Percentiles rank a stretch among this genome's conserved stretches.
phyloP scores from a whole-genome alignment of 2,113 vertebrate species.

The Machaerirhynchus nigripectus region DNA sequence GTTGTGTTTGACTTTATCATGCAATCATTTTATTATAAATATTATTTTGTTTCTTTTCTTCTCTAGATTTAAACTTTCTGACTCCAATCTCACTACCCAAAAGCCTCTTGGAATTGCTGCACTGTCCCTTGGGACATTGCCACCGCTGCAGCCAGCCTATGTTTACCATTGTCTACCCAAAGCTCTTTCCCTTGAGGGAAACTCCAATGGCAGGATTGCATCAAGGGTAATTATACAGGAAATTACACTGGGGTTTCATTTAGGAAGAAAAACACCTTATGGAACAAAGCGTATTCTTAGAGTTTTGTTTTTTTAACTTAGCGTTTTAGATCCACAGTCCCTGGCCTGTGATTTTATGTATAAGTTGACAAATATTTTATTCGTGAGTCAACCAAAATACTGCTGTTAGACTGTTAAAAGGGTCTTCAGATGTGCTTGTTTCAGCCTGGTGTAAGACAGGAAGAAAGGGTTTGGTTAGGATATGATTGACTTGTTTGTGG shows the following conservation, averaged over 20 bases:
- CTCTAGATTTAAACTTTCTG: slow-evolving; percentile 79
- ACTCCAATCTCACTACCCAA: slow-evolving; percentile 85
- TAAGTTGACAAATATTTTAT: not conserved
- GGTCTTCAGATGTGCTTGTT: not conserved
- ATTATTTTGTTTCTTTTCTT: slow-evolving; percentile 36
- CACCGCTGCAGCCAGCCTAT: slow-evolving; percentile 95
- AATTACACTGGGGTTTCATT: slow-evolving; percentile 39
- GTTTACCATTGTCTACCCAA: slow-evolving; percentile 97
- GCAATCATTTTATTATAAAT: not conserved
- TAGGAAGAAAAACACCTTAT: not conserved
- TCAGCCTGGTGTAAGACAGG: not conserved
- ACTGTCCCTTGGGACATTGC: slow-evolving; percentile 92
- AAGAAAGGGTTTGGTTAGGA: not conserved
- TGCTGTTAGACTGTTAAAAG: not conserved
- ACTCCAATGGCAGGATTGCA: slow-evolving; percentile 92
- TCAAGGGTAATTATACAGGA: slow-evolving; percentile 82
- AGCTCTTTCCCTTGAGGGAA: slow-evolving; percentile 91
- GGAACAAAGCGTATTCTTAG: not conserved
- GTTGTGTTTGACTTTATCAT: not conserved
- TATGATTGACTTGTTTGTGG: not conserved
- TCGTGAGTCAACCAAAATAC: not conserved
- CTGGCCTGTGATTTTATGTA: not conserved
- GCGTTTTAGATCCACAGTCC: not conserved
- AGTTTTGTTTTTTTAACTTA: not conserved
- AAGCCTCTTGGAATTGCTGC: slow-evolving; percentile 88